Evolutionary conservation across 2,113 vertebrate genomes (phyloP).

Genomic region (Penelope pileata): DNA sequence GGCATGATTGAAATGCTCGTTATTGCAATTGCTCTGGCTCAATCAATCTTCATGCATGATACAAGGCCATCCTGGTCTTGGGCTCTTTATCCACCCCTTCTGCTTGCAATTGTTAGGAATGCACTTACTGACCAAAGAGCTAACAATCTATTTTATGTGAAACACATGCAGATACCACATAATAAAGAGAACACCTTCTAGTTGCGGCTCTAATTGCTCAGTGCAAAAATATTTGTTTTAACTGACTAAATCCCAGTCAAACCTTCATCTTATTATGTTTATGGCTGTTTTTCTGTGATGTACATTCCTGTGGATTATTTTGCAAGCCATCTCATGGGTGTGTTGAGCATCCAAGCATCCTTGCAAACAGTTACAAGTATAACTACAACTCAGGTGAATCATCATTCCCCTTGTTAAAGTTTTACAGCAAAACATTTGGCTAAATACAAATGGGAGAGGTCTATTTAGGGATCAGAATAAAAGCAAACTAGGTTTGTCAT

Average conservation of each 20-base stretch:
- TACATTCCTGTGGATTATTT: slow-evolving; percentile 68
- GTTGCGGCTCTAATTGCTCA: slow-evolving; percentile 2
- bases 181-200: not conserved
- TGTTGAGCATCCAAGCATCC: slow-evolving; percentile 46
- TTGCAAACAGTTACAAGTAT: slow-evolving; percentile 24
- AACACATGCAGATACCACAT: not conserved
- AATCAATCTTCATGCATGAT: slow-evolving; percentile 46
- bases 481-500: slow-evolving; percentile 39
- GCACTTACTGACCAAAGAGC: not conserved
- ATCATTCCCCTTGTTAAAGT: slow-evolving; percentile 57
- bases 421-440: slow-evolving; percentile 60
- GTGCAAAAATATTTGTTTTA: slow-evolving; percentile 34
- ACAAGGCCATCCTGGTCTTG: not conserved
- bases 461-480: slow-evolving; percentile 46
- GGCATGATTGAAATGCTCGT: slow-evolving; percentile 65
- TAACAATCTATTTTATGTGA: not conserved
- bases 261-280: slow-evolving; percentile 11
- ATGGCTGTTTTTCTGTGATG: not conserved
- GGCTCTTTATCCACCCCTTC: slow-evolving; percentile 15
- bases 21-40: slow-evolving; percentile 49
- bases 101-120: slow-evolving; percentile 15
- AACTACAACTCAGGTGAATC: slow-evolving; percentile 62
- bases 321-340: slow-evolving; percentile 34
- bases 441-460: slow-evolving; percentile 26
- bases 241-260: slow-evolving; percentile 14